These are phyloP conservation scores for Sphenopsis melanotis DNA, from an alignment of 2,797 vertebrate genomes.

Conservation along the genomic window DNA sequence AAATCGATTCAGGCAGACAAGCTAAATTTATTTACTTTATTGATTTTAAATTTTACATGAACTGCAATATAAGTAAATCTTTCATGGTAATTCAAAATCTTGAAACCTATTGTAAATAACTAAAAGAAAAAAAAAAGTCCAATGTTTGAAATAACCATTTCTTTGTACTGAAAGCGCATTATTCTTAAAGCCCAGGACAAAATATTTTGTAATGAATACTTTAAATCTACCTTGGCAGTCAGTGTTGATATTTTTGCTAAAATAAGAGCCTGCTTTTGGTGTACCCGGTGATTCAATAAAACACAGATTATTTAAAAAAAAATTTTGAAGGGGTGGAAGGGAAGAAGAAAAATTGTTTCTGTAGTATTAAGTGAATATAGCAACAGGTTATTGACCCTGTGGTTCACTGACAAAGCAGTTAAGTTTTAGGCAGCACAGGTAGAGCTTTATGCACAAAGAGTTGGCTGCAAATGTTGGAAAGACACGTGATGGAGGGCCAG, in stretches of 20 bases:
- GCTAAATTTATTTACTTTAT: slow-evolving; percentile 82
- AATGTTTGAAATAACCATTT: slow-evolving; percentile 64
- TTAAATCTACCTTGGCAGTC: slow-evolving; percentile 72
- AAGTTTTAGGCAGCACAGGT: background rate
- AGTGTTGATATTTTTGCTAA: slow-evolving; percentile 57
- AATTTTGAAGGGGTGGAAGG: background rate
- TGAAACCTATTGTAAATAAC: slow-evolving; percentile 79
- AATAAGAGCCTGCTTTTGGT: slow-evolving; percentile 53
- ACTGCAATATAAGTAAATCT: slow-evolving; percentile 80
- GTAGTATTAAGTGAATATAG: slow-evolving; percentile 36
- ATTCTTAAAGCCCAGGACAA: slow-evolving; percentile 77
- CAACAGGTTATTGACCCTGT: background rate
- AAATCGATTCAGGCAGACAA: slow-evolving; percentile 77
- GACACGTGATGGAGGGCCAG: fast-evolving
- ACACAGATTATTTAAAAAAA: background rate
- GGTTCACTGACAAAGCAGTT: slow-evolving; percentile 1
- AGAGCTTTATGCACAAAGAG: background rate
- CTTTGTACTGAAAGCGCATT: slow-evolving; percentile 66
- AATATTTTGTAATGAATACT: slow-evolving; percentile 72
- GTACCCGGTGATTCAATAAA: slow-evolving; percentile 61
- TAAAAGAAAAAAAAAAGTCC: slow-evolving; percentile 59
- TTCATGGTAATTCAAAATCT: slow-evolving; percentile 78
- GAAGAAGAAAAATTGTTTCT: slow-evolving; percentile 54
- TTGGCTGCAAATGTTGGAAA: background rate
- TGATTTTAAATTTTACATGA: slow-evolving; percentile 84